Percentiles rank a stretch among this genome's conserved stretches.
phyloP scores from a whole-genome alignment of 23 tunicate species.

The Styela clava region DNA sequence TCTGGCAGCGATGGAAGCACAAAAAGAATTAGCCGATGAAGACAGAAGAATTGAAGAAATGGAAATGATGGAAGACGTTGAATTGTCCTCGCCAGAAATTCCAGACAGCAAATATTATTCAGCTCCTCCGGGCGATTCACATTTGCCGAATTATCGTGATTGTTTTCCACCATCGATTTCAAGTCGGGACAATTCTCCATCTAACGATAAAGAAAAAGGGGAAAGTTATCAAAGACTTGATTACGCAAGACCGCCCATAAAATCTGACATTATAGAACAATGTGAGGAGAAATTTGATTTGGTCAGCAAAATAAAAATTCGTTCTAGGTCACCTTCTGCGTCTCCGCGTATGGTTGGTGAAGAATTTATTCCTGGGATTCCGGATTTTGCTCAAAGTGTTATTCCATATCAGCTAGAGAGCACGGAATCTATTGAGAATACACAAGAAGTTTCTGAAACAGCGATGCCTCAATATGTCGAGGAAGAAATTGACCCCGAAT shows the following conservation, averaged over 20 bases:
- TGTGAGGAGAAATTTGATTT: not conserved
- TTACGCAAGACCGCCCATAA: not conserved
- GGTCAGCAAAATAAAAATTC: not conserved
- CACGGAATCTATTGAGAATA: not conserved
- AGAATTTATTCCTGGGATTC: conserved; percentile 28
- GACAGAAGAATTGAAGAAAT: conserved; percentile 21
- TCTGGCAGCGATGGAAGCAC: conserved; percentile 52
- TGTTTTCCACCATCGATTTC: not conserved
- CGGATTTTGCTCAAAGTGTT: conserved; percentile 49
- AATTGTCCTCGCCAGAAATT: not conserved
- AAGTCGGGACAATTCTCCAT: not conserved
- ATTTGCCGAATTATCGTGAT: not conserved
- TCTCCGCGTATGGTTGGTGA: conserved; percentile 15
- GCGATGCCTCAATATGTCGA: conserved; percentile 3
- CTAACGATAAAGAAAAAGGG: not conserved
- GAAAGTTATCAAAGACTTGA: not conserved
- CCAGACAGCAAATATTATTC: not conserved
- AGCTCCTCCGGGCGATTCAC: not conserved
- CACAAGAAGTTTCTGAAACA: not conserved
- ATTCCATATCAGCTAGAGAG: conserved; percentile 24
- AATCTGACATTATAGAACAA: not conserved
- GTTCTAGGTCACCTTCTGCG: conserved; percentile 24
- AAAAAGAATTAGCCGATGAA: conserved; percentile 24
- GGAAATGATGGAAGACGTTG: conserved; percentile 13
- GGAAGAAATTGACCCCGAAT: conserved; percentile 2